Evolutionary conservation across 2,113 vertebrate species (phyloP), one percentile per base, ranked within the genome.

Genomic region (Onychostruthus taczanowskii): DNA sequence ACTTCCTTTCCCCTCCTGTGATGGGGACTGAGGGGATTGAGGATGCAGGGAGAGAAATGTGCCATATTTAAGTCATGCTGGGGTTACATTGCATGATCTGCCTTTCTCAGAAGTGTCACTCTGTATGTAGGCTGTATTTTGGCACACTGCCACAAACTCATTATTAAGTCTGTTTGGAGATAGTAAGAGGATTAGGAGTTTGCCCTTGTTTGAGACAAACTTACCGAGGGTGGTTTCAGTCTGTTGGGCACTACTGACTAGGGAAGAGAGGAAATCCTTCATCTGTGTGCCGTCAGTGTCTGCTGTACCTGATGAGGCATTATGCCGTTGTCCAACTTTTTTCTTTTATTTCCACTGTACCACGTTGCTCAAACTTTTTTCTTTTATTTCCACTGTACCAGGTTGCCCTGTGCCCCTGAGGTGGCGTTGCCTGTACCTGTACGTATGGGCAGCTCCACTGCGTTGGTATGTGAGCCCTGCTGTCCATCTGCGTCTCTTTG

Each of bases 401-500:
- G 11, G 9, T 53, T 58, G 37, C 2, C 23, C 59, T 52, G 5
- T 86, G 41, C 30, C 63, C 52, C 46, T 0, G 1, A 27, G 27
- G 35, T 46, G 35, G 10, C 53, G 28, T 17, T 92, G 59, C 1
- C 0, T 41, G 3, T 19, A 7, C 6, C 59, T 12, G 19, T 33
- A 2, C 9, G 23, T 35, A 2, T 9, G 35, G 41, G 44, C 35
- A 66, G 27, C 37, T 81, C 64, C 30, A 0, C 0, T 18, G 46
- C 13, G 23, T 2, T 30, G n/a, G 12, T n/a, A 8, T 2, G 6
- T 47, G 64, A 87, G 39, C 19, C 44, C n/a, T 59, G 19, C 62
- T 93, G 67, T 70, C 56, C 61, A 4, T n/a, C 75, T 43, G 5
- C 15, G 2, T 33, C 43, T 47, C 33, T 62, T 41, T 58, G 53